Evolutionary conservation across 1,140 invertebrate species (phyloP), one percentile per base, ranked within the genome.

Genomic region (Drosophila yakuba): DNA sequence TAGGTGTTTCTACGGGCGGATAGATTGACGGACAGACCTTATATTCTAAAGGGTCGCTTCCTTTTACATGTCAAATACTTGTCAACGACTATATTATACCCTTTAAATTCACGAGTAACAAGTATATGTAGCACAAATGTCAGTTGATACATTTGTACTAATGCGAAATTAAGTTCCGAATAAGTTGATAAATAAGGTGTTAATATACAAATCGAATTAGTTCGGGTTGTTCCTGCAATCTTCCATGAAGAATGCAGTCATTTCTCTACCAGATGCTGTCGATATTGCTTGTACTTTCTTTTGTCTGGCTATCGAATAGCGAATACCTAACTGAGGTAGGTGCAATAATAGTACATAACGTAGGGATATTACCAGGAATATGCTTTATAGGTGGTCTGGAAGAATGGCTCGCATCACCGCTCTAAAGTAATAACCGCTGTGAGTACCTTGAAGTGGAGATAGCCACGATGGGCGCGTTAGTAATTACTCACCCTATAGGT

Each of bases 181-280:
- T 39, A 39, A 39, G 20, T 1, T 20, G 20, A 1, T 20, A 39
- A 39, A 14, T 39, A 38, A 14, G 12, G 8, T 32, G 7, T 2
- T 32, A 2, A 32, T 32, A 3, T 8, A 32, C 7, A 10, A 32
- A 32, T 10, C 15, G n/a, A n/a, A 43, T 43, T 43, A 43, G 41
- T 43, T 43, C n/a, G n/a, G 41, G n/a, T 14, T 39, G 2, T 39
- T 15, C 41, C 8, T 15, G 7, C 41, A 15, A 8, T 3, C 41
- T 15, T 43, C 41, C 41, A 43, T 43, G n/a, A 43, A 43, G 15
- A 43, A 14, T 39, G 38, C n/a, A 43, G 41, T n/a, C n/a, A 43
- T 43, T 43, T 43, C 41, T 15, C 6, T 8, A 8, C 41, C 41
- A 43, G 2, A 43, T 43, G 41, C 41, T 15, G 14, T 4, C 14